Percentiles rank a stretch among this genome's conserved stretches.
These are phyloP conservation scores for Drosophila pseudotakahashii DNA, from an alignment of 2,888 invertebrate genomes.

Conservation along the genomic window DNA sequence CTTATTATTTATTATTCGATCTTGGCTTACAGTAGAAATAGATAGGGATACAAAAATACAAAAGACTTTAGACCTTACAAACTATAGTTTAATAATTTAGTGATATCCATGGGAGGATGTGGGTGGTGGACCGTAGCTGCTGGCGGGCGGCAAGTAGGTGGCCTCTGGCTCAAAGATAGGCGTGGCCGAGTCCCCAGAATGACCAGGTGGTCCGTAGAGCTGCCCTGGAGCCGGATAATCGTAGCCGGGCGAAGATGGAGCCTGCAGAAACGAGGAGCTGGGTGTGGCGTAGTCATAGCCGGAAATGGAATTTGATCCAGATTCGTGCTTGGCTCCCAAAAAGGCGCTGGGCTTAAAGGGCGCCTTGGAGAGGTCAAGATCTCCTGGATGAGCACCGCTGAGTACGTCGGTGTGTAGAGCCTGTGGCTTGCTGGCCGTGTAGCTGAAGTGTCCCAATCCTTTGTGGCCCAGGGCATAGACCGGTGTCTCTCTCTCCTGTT, in stretches of 20 bases:
- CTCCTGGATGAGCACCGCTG: conserved; percentile 11
- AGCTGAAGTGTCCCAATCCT: conserved; percentile 81
- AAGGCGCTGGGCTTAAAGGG: conserved; percentile 83
- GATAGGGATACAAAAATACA: conserved; percentile 9
- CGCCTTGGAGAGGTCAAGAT: conserved; percentile 62
- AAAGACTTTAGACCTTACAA: conserved; percentile 13
- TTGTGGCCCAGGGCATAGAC: conserved; percentile 82
- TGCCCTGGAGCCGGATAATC: conserved; percentile 64
- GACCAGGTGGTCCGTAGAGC: conserved; percentile 62
- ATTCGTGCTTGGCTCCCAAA: conserved; percentile 80
- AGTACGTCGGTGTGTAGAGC: conserved; percentile 74
- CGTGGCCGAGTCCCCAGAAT: conserved; percentile 59
- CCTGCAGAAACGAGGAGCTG: conserved; percentile 59
- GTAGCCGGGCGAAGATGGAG: conserved; percentile 64
- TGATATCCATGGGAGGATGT: conserved; percentile 60
- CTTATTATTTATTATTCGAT: conserved; percentile 10
- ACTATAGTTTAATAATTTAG: conserved; percentile 50
- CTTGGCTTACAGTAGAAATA: conserved; percentile 19
- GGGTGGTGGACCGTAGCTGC: conserved; percentile 57
- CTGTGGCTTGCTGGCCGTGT: conserved; percentile 78
- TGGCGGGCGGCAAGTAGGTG: conserved; percentile 62
- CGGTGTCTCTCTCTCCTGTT: conserved; percentile 62
- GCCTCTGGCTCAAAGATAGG: conserved; percentile 71
- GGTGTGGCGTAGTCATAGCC: conserved; percentile 57
- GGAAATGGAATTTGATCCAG: conserved; percentile 17